Conservation (phyloP, 1,140 invertebrate species). For the Linepithema humile region DNA sequence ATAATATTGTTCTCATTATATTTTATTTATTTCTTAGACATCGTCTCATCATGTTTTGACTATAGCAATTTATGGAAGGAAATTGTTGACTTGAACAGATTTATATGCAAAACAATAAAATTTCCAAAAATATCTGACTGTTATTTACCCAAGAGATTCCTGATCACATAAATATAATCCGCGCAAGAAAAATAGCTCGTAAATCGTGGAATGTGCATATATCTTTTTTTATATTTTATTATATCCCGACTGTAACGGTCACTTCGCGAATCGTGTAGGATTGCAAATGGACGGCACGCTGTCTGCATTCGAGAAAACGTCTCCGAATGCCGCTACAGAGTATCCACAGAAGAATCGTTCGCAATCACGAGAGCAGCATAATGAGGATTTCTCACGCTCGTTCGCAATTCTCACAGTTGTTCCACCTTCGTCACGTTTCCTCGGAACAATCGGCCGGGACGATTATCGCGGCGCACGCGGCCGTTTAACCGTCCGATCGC, state of each 20-base stretch:
- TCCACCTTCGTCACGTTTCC: neutral
- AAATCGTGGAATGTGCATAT: neutral
- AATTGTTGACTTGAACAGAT: neutral
- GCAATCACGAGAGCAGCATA: constrained; percentile 38
- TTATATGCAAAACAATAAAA: neutral
- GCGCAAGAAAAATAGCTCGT: neutral
- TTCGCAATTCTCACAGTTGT: constrained; percentile 36
- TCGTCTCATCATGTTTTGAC: neutral
- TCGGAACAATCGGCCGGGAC: neutral
- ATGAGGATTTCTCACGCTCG: constrained; percentile 53
- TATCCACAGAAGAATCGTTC: constrained; percentile 28
- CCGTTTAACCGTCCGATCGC: constrained; percentile 16
- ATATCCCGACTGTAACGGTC: neutral
- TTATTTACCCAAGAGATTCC: neutral
- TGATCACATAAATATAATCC: neutral
- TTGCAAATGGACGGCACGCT: neutral
- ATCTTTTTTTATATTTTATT: neutral
- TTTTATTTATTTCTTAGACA: neutral
- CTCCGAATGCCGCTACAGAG: neutral
- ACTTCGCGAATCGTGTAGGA: neutral
- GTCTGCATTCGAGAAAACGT: neutral
- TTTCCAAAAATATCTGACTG: neutral
- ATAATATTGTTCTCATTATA: neutral
- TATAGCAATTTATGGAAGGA: neutral
- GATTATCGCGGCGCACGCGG: neutral